Conservation (phyloP, 2,113 vertebrate genomes). For the Phoxinus phoxinus region DNA sequence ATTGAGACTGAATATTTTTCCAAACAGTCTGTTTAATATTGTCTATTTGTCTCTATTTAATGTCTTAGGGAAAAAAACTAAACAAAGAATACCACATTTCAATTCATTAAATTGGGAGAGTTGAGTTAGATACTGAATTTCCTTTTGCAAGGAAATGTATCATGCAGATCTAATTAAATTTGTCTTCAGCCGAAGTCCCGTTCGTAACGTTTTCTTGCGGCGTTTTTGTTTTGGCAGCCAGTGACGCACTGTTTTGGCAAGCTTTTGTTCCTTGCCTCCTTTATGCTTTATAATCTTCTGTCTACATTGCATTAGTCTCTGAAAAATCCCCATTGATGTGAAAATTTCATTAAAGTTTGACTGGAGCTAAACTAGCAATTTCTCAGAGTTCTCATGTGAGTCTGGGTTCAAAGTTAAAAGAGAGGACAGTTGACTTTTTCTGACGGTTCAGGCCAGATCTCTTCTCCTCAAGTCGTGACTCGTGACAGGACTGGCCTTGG, state of each 20-base stretch:
- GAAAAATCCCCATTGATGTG: constrained; percentile 31
- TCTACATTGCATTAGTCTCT: constrained; percentile 38
- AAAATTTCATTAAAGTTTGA: constrained; percentile 42
- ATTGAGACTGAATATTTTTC: not conserved
- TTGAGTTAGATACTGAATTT: constrained; percentile 20
- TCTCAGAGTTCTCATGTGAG: constrained; percentile 23
- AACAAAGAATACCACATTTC: constrained; percentile 2
- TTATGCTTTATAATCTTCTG: constrained; percentile 40
- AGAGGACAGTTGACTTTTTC: constrained; percentile 43
- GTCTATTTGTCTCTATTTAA: not conserved
- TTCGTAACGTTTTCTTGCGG: constrained; percentile 18
- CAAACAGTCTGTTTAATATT: not conserved
- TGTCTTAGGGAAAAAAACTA: not conserved
- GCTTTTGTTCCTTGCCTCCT: constrained; percentile 39
- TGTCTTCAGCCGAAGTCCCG: constrained; percentile 11
- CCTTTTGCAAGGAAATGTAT: constrained; percentile 36
- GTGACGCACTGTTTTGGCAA: constrained; percentile 41
- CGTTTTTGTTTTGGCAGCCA: constrained; percentile 38
- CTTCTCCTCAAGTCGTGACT: constrained; percentile 24
- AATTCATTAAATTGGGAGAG: constrained; percentile 4
- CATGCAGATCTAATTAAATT: constrained; percentile 44
- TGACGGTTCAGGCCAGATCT: constrained; percentile 36
- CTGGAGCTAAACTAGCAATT: constrained; percentile 41
- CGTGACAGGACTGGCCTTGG: constrained; percentile 36
- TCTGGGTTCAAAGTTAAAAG: constrained; percentile 28